Evolutionary conservation across 1,140 invertebrate genomes (phyloP), one percentile per base, ranked within the genome.

Genomic region (Musca domestica): DNA sequence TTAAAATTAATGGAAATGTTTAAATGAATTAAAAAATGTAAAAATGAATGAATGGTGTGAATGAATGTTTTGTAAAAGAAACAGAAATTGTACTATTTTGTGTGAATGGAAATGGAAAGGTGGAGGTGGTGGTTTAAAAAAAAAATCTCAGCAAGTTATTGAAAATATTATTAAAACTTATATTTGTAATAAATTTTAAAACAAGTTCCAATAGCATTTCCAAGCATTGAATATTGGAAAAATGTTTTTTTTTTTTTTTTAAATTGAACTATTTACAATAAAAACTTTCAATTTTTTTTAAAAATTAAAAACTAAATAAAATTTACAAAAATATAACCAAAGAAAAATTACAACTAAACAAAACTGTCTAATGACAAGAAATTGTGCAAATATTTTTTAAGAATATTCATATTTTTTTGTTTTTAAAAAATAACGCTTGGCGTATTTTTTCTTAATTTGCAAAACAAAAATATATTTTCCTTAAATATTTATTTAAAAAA

Each of bases 391-490:
- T 30, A 52, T 17, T 58, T 17, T 25, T 64, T n/a, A 66, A 30
- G 23, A 34, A 34, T 23, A 30, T 66, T 48, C 22, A 30, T 25
- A 56, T 58, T 14, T 25, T 27, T 58, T 27, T 58, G 12, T 10
- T 22, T 25, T 58, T 47, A 17, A 15, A 72, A 15, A 72, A 71
- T 75, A 76, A 76, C 76, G 76, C 76, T 78, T 78, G 73, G 76
- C 76, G 76, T 72, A 41, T 63, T 67, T 67, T 56, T 23, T 66
- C 2, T 30, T 66, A 2, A n/a, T 51, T 58, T 58, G 14, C 46
- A n/a, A 41, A 58, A 41, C 65, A 41, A 66, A 66, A 41, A 23
- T 67, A 47, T 71, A 71, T 70, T 73, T 46, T 71, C 73, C 68
- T 72, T 72, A 34, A 47, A 70, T 73, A 69, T 70, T 48, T 12